Evolutionary conservation across 92 coral and sea anemone genomes (phyloP).

Genomic region (Umimayanthus kanabou): DNA sequence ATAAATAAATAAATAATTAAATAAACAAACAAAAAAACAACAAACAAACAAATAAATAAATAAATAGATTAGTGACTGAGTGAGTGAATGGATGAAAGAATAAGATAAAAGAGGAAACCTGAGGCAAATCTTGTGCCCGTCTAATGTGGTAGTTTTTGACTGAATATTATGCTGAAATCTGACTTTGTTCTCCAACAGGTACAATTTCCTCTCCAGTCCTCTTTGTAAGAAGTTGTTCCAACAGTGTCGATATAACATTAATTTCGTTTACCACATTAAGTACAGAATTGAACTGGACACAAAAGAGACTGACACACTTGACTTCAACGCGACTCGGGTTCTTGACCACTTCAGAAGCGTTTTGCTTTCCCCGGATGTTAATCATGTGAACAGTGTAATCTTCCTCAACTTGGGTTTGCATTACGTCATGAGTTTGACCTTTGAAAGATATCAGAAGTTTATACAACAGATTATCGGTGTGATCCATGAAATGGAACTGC

Average conservation of each 20-base stretch:
- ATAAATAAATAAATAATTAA: too few relatives aligned
- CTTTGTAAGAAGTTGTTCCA: slow-evolving; percentile 34
- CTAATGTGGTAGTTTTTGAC: too few relatives aligned
- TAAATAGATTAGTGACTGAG: background rate
- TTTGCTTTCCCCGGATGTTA: slow-evolving; percentile 57
- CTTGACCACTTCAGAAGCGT: slow-evolving; percentile 65
- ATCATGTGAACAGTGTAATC: slow-evolving; percentile 65
- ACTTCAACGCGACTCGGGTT: slow-evolving; percentile 20
- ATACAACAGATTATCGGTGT: slow-evolving; percentile 23
- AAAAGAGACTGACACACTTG: slow-evolving; percentile 20
- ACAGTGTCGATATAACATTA: slow-evolving; percentile 41
- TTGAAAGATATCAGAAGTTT: slow-evolving; percentile 33
- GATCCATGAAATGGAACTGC: slow-evolving; percentile 1
- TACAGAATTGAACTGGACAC: slow-evolving; percentile 36
- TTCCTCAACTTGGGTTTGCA: slow-evolving; percentile 40
- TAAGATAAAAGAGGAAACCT: too few relatives aligned
- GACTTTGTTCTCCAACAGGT: slow-evolving; percentile 1
- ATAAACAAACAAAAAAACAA: background rate
- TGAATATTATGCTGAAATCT: too few relatives aligned
- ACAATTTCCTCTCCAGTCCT: slow-evolving; percentile 24
- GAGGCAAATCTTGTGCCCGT: too few relatives aligned
- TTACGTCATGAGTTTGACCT: slow-evolving; percentile 38
- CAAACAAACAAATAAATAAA: background rate
- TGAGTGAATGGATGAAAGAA: too few relatives aligned
- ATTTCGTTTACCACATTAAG: slow-evolving; percentile 37